These are phyloP conservation scores for Plagodis pulveraria DNA, from an alignment of 2,888 invertebrate genomes.

Conservation along the genomic window DNA sequence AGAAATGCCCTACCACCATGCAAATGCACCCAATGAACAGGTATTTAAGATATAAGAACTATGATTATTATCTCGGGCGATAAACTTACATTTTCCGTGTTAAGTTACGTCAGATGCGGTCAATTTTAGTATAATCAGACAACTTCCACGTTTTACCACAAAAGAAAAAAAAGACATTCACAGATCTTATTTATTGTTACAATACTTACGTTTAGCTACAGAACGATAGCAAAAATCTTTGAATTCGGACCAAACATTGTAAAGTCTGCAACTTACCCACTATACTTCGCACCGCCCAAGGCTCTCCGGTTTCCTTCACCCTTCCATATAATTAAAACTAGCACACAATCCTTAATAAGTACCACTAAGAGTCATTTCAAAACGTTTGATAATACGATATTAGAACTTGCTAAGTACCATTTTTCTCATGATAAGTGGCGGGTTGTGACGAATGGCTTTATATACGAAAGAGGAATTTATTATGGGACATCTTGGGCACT, in stretches of 20 bases:
- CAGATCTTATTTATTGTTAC: too few species aligned
- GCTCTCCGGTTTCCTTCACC: constrained; percentile 63
- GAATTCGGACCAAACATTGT: constrained; percentile 7
- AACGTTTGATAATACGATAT: constrained; percentile 58
- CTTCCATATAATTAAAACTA: constrained; percentile 73
- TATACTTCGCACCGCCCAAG: constrained; percentile 48
- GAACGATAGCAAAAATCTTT: too few species aligned
- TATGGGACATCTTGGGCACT: neutral
- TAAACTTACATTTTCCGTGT: too few species aligned
- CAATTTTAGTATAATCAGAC: too few species aligned
- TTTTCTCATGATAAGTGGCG: constrained; percentile 8
- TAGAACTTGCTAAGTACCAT: constrained; percentile 11
- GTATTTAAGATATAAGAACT: too few species aligned
- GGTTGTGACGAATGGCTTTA: constrained; percentile 19
- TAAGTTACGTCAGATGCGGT: too few species aligned
- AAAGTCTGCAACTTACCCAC: constrained; percentile 44
- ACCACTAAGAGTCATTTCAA: constrained; percentile 66
- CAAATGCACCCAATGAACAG: too few species aligned
- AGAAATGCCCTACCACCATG: too few species aligned
- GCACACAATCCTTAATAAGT: constrained; percentile 66
- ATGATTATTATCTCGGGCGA: too few species aligned
- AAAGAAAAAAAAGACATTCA: too few species aligned
- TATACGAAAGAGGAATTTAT: constrained; percentile 1
- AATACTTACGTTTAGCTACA: too few species aligned
- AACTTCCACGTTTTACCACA: too few species aligned